These are phyloP conservation scores for Lasioglossum malachurum DNA, from an alignment of 2,888 invertebrate species.

Conservation along the genomic window DNA sequence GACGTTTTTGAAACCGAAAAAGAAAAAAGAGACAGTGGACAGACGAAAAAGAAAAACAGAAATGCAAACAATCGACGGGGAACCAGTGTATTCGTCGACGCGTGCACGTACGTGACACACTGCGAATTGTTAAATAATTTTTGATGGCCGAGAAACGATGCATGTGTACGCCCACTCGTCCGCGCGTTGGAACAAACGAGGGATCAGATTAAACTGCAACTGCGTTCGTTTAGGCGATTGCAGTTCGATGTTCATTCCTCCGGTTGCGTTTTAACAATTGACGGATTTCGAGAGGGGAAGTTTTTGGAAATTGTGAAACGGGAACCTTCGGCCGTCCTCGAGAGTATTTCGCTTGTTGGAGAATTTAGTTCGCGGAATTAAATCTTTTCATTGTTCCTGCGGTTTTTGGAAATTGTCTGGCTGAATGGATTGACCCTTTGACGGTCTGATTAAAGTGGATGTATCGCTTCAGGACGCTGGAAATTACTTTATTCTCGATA, in stretches of 20 bases:
- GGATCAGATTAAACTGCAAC: constrained; percentile 28
- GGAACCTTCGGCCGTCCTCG: neutral
- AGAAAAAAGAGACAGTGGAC: neutral
- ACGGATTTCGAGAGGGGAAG: constrained; percentile 5
- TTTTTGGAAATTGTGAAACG: neutral
- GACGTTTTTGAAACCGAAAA: neutral
- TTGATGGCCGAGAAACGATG: constrained; percentile 19
- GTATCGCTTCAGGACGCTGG: neutral
- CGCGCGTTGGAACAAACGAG: neutral
- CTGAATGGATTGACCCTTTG: neutral
- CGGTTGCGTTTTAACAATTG: neutral
- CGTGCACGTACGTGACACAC: neutral
- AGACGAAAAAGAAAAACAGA: neutral
- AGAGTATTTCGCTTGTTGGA: neutral
- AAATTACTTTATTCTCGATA: neutral
- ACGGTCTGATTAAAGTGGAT: neutral
- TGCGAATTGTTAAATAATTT: constrained; percentile 39
- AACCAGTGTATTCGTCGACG: neutral
- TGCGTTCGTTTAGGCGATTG: constrained; percentile 10
- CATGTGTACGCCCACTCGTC: neutral
- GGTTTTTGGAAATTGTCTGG: neutral
- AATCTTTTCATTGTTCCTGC: neutral
- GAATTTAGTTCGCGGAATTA: neutral
- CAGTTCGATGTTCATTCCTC: constrained; percentile 24
- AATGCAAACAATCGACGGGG: neutral